Conservation (phyloP, 2,888 invertebrate genomes). For the Aricia artaxerxes region DNA sequence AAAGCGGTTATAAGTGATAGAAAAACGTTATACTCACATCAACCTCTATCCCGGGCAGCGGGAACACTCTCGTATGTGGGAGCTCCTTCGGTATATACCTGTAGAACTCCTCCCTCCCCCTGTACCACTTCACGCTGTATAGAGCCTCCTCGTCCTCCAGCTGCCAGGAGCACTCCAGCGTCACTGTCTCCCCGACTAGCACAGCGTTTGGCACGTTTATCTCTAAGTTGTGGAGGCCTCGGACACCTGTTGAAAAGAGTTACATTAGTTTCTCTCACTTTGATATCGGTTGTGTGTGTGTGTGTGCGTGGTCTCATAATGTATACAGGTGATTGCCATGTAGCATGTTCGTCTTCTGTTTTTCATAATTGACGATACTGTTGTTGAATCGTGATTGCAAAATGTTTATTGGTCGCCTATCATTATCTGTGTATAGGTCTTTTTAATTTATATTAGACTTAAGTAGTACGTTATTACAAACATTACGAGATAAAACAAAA, state of each 20-base stretch:
- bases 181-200: slow-evolving; percentile 86
- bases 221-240: slow-evolving; percentile 84
- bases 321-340: no score
- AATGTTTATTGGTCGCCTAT: no score
- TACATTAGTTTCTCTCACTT: neutral
- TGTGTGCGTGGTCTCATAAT: no score
- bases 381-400: no score
- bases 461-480: no score
- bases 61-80: slow-evolving; percentile 87
- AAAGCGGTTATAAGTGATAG: no score
- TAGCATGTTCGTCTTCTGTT: no score
- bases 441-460: no score
- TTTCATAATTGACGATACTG: no score
- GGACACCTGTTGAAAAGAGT: slow-evolving; percentile 66
- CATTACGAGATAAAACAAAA: no score
- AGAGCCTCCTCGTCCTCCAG: slow-evolving; percentile 85
- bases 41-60: slow-evolving; percentile 84
- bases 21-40: slow-evolving; percentile 82
- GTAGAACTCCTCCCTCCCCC: slow-evolving; percentile 88
- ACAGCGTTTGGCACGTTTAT: slow-evolving; percentile 87
- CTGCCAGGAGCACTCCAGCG: slow-evolving; percentile 87
- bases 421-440: no score
- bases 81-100: slow-evolving; percentile 89
- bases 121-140: slow-evolving; percentile 92
- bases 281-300: no score